Percentiles rank a stretch among this genome's conserved stretches.
Evolutionary conservation across 1,140 invertebrate genomes (phyloP).

Genomic region (Eubasilissa regina): DNA sequence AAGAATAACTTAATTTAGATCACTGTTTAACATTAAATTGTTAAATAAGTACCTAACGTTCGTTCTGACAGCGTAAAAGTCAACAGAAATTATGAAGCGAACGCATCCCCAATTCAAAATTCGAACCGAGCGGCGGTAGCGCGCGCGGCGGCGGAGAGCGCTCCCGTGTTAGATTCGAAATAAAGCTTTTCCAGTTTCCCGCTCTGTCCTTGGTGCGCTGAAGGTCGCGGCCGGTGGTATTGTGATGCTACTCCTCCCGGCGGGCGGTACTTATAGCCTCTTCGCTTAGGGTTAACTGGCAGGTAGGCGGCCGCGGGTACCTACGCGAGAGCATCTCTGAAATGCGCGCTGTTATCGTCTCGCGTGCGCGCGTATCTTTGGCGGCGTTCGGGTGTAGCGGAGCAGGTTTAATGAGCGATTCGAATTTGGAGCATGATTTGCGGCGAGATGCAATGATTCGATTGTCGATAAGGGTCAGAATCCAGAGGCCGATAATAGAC

Average conservation of each 20-base stretch:
- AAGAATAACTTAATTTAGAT: too few species aligned
- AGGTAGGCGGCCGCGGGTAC: slow-evolving; percentile 9
- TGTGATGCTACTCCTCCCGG: slow-evolving; percentile 3
- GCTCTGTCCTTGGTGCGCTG: slow-evolving; percentile 6
- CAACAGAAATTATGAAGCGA: too few species aligned
- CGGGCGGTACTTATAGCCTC: slow-evolving; percentile 18
- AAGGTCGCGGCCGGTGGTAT: slow-evolving; percentile 14
- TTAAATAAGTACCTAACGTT: too few species aligned
- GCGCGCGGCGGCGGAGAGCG: too few species aligned
- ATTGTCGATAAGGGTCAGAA: too few species aligned
- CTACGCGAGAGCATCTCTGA: background rate
- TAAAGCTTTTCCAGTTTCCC: slow-evolving; percentile 11
- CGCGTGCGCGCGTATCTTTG: background rate
- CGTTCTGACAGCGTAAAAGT: too few species aligned
- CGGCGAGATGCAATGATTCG: background rate
- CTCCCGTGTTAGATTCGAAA: too few species aligned
- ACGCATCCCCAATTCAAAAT: too few species aligned
- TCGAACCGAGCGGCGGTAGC: too few species aligned
- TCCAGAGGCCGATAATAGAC: too few species aligned
- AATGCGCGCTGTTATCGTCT: background rate
- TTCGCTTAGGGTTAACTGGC: background rate
- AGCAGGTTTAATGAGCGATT: slow-evolving; percentile 4
- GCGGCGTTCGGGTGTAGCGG: too few species aligned
- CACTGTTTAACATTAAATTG: too few species aligned
- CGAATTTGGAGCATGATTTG: slow-evolving; percentile 11